phyloP scores from a whole-genome alignment of 2,888 invertebrate species.

The Cosmia pyralina region DNA sequence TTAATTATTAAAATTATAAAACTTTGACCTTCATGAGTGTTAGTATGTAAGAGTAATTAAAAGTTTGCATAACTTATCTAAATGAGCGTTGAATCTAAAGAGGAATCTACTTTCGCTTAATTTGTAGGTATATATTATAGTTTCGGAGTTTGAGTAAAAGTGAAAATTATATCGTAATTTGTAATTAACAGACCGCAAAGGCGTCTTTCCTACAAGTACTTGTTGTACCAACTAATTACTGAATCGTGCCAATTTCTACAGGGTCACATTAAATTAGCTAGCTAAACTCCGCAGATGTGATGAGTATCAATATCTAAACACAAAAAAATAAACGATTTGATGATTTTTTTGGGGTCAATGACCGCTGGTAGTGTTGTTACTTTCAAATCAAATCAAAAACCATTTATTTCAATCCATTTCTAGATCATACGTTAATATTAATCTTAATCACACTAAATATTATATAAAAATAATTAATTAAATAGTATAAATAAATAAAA shows the following conservation, averaged over 20 bases:
- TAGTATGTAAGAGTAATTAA: slow-evolving; percentile 45
- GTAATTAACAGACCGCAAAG: slow-evolving; percentile 71
- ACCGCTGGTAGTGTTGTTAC: too few species aligned
- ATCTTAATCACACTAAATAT: too few species aligned
- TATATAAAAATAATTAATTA: too few species aligned
- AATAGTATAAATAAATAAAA: too few species aligned
- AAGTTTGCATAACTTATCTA: slow-evolving; percentile 25
- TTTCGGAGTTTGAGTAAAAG: slow-evolving; percentile 72
- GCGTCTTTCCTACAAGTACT: slow-evolving; percentile 16
- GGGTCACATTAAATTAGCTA: too few species aligned
- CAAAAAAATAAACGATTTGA: too few species aligned
- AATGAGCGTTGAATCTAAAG: slow-evolving; percentile 46
- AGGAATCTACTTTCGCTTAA: slow-evolving; percentile 71
- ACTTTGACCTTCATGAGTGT: slow-evolving; percentile 56
- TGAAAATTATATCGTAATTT: slow-evolving; percentile 76
- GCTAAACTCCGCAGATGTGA: too few species aligned
- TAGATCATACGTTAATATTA: too few species aligned
- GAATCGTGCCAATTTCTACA: slow-evolving; percentile 15
- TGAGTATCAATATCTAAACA: too few species aligned
- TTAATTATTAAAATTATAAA: slow-evolving; percentile 22
- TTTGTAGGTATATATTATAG: slow-evolving; percentile 46
- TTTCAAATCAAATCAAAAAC: too few species aligned
- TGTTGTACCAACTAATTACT: slow-evolving; percentile 40
- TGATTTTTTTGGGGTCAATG: too few species aligned
- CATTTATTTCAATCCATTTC: too few species aligned